Percentiles rank a stretch among this genome's conserved stretches.
Evolutionary conservation across 1,140 invertebrate species (phyloP).

Genomic region (Marisa cornuarietis): DNA sequence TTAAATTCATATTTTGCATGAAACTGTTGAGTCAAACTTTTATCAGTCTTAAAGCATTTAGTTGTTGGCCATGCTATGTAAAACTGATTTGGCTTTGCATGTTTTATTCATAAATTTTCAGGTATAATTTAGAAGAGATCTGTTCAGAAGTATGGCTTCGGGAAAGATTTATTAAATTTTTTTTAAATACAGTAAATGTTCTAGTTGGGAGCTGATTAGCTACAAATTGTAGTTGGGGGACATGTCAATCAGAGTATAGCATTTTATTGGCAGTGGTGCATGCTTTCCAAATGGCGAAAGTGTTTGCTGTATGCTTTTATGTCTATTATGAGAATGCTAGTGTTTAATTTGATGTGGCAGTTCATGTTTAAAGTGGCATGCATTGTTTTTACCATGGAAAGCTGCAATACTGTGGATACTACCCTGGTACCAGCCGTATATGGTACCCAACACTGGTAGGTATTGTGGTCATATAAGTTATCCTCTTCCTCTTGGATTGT

Average conservation of each 20-base stretch:
- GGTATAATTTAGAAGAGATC: no score
- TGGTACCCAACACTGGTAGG: constrained; percentile 24
- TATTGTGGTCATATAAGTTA: background rate
- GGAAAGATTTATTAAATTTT: background rate
- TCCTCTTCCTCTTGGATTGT: background rate
- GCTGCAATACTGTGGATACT: constrained; percentile 19
- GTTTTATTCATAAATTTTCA: no score
- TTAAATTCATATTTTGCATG: no score
- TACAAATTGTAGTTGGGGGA: no score
- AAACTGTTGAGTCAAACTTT: no score
- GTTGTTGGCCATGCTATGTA: no score
- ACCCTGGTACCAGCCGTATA: constrained; percentile 11
- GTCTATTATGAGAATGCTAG: background rate
- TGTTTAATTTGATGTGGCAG: background rate
- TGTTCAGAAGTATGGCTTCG: background rate
- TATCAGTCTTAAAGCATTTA: no score
- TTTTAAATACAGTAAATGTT: no score
- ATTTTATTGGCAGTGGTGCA: no score
- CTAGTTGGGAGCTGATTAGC: no score
- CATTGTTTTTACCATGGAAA: constrained; percentile 14
- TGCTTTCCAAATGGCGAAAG: background rate
- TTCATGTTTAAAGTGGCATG: constrained; percentile 1
- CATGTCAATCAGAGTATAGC: no score
- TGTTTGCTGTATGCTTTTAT: background rate
- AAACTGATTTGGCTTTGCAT: no score